phyloP scores from a whole-genome alignment of 2,888 invertebrate species.

The Halictus ligatus region DNA sequence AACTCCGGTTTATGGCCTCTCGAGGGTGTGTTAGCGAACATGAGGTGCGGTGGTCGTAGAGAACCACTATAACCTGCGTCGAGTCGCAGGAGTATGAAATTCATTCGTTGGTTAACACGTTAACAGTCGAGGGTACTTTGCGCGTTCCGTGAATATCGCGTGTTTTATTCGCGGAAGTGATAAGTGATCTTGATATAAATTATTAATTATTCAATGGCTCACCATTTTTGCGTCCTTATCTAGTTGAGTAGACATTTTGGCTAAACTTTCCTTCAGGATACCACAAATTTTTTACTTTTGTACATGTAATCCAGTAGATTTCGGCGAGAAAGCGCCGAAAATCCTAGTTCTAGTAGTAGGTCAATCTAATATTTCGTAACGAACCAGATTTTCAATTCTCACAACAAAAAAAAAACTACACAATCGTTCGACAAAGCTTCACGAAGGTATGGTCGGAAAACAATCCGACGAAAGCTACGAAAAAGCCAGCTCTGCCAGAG shows the following conservation, averaged over 20 bases:
- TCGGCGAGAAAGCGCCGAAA: too few species aligned
- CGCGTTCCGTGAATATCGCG: not conserved
- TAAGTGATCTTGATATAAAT: not conserved
- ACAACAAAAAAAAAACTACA: not conserved
- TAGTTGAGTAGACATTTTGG: not conserved
- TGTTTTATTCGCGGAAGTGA: not conserved
- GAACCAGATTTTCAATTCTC: not conserved
- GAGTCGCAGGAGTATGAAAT: conserved; percentile 1
- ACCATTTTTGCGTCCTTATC: not conserved
- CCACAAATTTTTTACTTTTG: too few species aligned
- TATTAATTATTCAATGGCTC: not conserved
- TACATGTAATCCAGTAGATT: too few species aligned
- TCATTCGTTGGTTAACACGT: conserved; percentile 9
- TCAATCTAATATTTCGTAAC: too few species aligned
- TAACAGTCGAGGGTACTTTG: not conserved
- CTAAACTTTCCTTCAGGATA: too few species aligned
- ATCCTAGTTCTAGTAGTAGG: not conserved
- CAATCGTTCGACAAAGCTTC: not conserved
- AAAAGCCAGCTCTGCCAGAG: not conserved
- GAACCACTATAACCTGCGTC: not conserved
- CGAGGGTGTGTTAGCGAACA: not conserved
- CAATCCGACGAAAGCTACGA: not conserved
- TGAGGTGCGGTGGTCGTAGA: not conserved
- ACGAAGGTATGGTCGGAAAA: not conserved
- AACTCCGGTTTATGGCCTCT: not conserved